phyloP scores from a whole-genome alignment of 1,140 invertebrate species.

The Galendromus occidentalis region DNA sequence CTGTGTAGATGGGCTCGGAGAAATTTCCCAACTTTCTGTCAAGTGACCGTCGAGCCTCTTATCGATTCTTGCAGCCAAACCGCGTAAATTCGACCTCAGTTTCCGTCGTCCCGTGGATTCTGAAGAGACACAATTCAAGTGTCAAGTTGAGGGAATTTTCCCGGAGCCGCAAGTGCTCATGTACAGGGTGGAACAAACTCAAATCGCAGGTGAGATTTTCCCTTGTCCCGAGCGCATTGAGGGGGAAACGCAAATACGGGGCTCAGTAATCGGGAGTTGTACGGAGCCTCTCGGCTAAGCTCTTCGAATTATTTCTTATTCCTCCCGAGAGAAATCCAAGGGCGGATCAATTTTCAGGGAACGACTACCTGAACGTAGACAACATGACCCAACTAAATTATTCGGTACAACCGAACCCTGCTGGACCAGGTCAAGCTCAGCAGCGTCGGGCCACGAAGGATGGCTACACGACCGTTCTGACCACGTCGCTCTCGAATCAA shows the following conservation, averaged over 20 bases:
- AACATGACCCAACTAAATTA: conserved; percentile 8
- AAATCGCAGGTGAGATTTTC: conserved; percentile 5
- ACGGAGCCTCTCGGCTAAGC: too few species aligned
- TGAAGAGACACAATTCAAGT: neutral
- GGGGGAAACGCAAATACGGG: too few species aligned
- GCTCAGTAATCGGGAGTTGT: too few species aligned
- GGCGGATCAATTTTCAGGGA: neutral
- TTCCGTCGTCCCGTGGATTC: conserved; percentile 1
- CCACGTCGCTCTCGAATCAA: conserved; percentile 1
- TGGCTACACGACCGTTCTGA: neutral
- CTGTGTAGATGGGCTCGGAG: too few species aligned
- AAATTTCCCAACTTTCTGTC: too few species aligned
- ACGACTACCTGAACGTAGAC: conserved; percentile 8
- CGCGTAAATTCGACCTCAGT: conserved; percentile 1
- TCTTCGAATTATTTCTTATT: too few species aligned
- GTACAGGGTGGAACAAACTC: conserved; percentile 8
- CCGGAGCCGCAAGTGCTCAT: conserved; percentile 5
- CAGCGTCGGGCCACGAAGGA: neutral
- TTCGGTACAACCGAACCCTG: neutral
- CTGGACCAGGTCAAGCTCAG: neutral
- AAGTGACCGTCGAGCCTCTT: neutral
- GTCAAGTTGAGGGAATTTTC: neutral
- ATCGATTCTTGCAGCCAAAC: neutral
- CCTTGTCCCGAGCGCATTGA: too few species aligned
- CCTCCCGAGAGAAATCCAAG: too few species aligned